Evolutionary conservation across 1,140 invertebrate species (phyloP), one percentile per base, ranked within the genome.

Genomic region (Neelides sp.): DNA sequence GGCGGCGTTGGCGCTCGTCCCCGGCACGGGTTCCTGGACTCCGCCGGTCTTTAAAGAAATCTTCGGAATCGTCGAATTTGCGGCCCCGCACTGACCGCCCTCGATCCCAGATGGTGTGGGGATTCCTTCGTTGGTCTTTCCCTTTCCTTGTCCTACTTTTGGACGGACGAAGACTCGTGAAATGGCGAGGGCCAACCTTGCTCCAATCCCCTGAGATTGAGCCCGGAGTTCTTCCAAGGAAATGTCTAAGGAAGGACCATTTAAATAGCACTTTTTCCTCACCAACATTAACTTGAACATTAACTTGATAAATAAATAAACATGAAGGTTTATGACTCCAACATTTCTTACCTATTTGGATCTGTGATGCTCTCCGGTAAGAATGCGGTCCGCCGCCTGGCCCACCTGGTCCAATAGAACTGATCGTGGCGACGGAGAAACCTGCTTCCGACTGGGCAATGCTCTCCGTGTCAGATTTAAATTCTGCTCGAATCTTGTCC

Each of bases 401-500:
- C 12, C 15, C 32, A 12, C 36, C 2, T 2, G 26, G 41, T 1
- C 48, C 7, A 10, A 28, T 24, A 15, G 57, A 60, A 40, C 48
- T 55, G 8, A 54, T 44, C 3, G 54, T 54, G 12, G 42, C 59
- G 17, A 48, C 58, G 1, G 62, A 63, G 26, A 63, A 61, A 10
- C 45, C 47, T 13, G 56, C 62, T 28, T 65, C 64, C 0, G 62
- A 63, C 43, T 64, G 62, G 3, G 61, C 62, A 13, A 63, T 54
- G 36, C 68, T 64, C 43, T 68, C 64, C 5, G 66, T 65, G 55
- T 71, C 68, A 3, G 61, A 67, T 28, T 72, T 66, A 40, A 73
- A 69, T 42, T 70, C 68, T 17, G 64, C 66, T 52, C 67, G 63
- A 43, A 75, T 64, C 37, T 67, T 65, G 48, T 71, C 70, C 49